phyloP scores from a whole-genome alignment of 2,113 vertebrate genomes.

The Chaetops frenatus region DNA sequence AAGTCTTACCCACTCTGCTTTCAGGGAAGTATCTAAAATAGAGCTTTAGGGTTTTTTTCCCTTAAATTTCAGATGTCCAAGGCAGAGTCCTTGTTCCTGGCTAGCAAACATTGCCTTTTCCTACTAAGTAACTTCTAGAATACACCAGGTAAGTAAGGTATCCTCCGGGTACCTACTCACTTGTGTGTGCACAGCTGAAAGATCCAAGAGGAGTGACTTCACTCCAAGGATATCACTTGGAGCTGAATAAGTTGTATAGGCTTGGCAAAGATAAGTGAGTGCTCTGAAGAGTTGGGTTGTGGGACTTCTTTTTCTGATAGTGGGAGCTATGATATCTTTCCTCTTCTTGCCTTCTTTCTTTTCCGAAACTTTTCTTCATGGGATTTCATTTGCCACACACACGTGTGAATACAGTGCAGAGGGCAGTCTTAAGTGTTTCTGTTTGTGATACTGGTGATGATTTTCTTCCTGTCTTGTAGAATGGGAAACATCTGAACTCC shows the following conservation, averaged over 20 bases:
- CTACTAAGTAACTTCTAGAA: background rate
- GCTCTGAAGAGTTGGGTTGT: background rate
- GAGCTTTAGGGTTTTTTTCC: background rate
- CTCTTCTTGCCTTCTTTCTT: background rate
- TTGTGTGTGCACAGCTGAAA: background rate
- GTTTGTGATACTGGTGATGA: background rate
- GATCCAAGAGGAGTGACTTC: background rate
- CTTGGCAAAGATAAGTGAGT: background rate
- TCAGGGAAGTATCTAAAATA: background rate
- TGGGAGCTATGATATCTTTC: background rate
- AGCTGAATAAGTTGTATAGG: background rate
- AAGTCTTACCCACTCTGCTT: background rate
- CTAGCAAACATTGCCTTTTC: background rate
- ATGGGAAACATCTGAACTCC: background rate
- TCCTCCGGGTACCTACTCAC: background rate
- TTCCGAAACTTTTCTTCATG: background rate
- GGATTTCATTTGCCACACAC: background rate
- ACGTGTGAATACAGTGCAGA: accelerated
- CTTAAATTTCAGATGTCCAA: background rate
- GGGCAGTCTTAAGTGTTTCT: background rate
- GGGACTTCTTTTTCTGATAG: background rate
- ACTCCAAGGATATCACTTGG: background rate
- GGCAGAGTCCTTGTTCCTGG: background rate
- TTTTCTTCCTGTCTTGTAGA: background rate
- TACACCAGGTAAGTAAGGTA: background rate